phyloP scores from a whole-genome alignment of 2,888 invertebrate species.

The Cephus spinipes region DNA sequence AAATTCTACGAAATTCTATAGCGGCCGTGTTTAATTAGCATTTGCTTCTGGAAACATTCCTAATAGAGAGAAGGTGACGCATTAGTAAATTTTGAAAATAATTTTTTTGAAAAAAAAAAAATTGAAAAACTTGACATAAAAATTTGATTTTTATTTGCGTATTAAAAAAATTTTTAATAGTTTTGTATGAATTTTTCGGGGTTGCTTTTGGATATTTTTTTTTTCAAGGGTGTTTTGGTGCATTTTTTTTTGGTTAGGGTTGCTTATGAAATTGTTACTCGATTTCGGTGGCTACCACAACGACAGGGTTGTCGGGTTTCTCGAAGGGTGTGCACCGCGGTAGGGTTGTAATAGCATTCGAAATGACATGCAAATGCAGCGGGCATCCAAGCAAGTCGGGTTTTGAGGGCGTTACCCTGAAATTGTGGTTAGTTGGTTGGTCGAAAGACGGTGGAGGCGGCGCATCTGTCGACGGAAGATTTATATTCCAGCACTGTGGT shows the following conservation, averaged over 20 bases:
- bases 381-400: slow-evolving; percentile 33
- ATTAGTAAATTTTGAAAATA: neutral
- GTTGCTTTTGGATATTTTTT: neutral
- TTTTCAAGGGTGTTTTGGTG: neutral
- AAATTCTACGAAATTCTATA: slow-evolving; percentile 1
- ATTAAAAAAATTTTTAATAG: too few species aligned
- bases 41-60: neutral
- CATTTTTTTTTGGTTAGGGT: neutral
- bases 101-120: neutral
- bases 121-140: neutral
- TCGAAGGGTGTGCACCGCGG: neutral
- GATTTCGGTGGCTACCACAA: neutral
- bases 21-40: neutral
- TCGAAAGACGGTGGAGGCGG: slow-evolving; percentile 60
- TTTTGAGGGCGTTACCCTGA: slow-evolving; percentile 62
- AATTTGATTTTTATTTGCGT: too few species aligned
- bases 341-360: slow-evolving; percentile 22
- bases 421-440: slow-evolving; percentile 61
- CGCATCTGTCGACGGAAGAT: slow-evolving; percentile 63
- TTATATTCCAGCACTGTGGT: slow-evolving; percentile 51
- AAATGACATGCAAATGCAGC: slow-evolving; percentile 58
- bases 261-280: neutral
- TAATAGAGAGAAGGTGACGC: neutral
- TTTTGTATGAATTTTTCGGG: neutral
- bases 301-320: neutral